A percentile compares a stretch with the other conserved stretches of the same genome.
Evolutionary conservation across 2,888 invertebrate species (phyloP).

Genomic region (Adineta ricciae): DNA sequence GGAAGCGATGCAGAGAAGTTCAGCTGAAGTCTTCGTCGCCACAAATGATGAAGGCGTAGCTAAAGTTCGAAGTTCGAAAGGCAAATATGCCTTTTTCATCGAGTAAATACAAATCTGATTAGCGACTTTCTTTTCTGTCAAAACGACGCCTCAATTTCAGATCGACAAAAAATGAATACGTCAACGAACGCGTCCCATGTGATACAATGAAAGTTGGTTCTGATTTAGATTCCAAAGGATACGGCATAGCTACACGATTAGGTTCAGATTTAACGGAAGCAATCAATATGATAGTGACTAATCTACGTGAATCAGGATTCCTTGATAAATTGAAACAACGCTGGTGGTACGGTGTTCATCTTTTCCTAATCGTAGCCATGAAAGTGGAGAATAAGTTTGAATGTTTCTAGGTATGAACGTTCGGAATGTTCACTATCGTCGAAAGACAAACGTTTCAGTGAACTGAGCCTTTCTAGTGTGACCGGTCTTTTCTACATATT

Average conservation of each 20-base stretch:
- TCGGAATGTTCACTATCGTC: background rate
- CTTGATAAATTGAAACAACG: constrained; percentile 77
- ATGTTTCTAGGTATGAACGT: background rate
- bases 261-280: constrained; percentile 71
- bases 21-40: constrained; percentile 22
- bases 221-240: constrained; percentile 69
- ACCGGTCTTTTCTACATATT: constrained; percentile 98
- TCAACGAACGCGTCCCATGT: constrained; percentile 77
- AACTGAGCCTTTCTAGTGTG: constrained; percentile 81
- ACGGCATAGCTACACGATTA: constrained; percentile 83
- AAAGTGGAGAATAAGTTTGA: too few species aligned
- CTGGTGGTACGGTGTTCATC: constrained; percentile 76
- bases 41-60: constrained; percentile 29
- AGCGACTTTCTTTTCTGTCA: background rate
- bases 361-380: background rate
- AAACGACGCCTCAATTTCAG: too few species aligned
- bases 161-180: constrained; percentile 64
- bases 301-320: constrained; percentile 79
- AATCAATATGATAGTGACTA: constrained; percentile 79
- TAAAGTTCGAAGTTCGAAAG: constrained; percentile 45
- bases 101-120: constrained; percentile 35
- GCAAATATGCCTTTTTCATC: constrained; percentile 61
- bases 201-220: constrained; percentile 65
- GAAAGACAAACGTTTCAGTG: constrained; percentile 22
- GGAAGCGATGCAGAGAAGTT: constrained; percentile 29